Conservation (phyloP, 2,888 invertebrate species). For the Hirudinaria manillensis region DNA sequence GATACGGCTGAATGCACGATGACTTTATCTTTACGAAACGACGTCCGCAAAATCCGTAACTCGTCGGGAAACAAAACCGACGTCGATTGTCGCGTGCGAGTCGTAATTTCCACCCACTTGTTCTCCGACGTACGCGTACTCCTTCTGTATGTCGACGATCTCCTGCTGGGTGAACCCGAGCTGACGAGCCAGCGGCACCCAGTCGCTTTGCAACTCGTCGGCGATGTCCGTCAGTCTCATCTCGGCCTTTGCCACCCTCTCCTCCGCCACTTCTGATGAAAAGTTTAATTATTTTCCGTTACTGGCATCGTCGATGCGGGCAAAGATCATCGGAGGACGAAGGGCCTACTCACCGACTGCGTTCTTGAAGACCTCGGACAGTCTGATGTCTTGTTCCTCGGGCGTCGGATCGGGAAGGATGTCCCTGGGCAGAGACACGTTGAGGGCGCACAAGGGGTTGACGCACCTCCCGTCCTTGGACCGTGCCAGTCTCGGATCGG, state of each 20-base stretch:
- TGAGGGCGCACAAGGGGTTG: conserved; percentile 87
- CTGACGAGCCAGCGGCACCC: conserved; percentile 67
- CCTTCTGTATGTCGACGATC: conserved; percentile 69
- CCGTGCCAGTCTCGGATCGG: conserved; percentile 74
- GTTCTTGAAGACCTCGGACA: conserved; percentile 26
- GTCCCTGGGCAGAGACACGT: conserved; percentile 76
- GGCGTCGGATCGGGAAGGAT: conserved; percentile 18
- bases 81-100: no score
- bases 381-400: conserved; percentile 12
- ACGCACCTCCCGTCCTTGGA: conserved; percentile 73
- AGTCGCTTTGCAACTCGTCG: conserved; percentile 58
- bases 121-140: conserved; percentile 75
- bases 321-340: neutral
- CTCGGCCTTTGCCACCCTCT: conserved; percentile 68
- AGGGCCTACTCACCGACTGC: conserved; percentile 19
- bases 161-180: conserved; percentile 80
- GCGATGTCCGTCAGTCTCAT: conserved; percentile 82
- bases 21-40: neutral
- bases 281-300: neutral
- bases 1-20: neutral
- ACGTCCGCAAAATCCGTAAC: neutral
- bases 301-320: neutral
- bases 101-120: neutral
- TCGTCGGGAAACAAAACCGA: neutral
- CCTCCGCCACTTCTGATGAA: conserved; percentile 35